Percentiles rank a stretch among this genome's conserved stretches.
Evolutionary conservation across 2,797 vertebrate species (phyloP).

Genomic region (Eremophila alpestris): DNA sequence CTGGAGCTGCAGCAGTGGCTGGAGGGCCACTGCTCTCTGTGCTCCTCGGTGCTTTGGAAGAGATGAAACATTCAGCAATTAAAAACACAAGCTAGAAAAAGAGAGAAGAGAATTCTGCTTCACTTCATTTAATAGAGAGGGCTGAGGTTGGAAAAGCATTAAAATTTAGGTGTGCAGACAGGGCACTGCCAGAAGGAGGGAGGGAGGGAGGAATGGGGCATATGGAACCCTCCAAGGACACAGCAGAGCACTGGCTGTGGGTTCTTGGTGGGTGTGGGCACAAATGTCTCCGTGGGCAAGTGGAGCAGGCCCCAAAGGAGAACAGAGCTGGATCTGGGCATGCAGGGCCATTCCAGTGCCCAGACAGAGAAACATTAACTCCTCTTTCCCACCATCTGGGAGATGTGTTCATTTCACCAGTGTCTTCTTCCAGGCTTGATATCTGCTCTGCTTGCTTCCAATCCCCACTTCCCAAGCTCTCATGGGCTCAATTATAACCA

Average conservation of each 20-base stretch:
- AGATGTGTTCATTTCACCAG: background rate
- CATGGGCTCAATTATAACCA: background rate
- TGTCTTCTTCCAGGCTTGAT: background rate
- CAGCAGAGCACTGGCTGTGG: background rate
- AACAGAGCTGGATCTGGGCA: background rate
- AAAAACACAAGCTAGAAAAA: background rate
- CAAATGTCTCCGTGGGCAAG: rapidly evolving
- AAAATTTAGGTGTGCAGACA: background rate
- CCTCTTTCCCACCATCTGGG: background rate
- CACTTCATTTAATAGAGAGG: background rate
- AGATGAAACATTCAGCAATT: background rate
- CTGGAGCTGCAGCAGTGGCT: background rate
- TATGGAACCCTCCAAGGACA: background rate
- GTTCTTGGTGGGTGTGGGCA: background rate
- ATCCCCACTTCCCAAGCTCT: background rate
- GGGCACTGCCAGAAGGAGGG: background rate
- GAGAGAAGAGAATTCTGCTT: background rate
- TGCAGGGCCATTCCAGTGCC: background rate
- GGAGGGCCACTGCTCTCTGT: background rate
- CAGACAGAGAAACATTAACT: background rate
- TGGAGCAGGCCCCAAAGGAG: background rate
- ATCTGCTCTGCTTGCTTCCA: background rate
- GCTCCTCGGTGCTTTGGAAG: background rate
- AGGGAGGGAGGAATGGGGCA: background rate
- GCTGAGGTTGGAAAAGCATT: background rate